phyloP scores from a whole-genome alignment of 2,888 invertebrate genomes.

The Listrodromus nycthemerus region DNA sequence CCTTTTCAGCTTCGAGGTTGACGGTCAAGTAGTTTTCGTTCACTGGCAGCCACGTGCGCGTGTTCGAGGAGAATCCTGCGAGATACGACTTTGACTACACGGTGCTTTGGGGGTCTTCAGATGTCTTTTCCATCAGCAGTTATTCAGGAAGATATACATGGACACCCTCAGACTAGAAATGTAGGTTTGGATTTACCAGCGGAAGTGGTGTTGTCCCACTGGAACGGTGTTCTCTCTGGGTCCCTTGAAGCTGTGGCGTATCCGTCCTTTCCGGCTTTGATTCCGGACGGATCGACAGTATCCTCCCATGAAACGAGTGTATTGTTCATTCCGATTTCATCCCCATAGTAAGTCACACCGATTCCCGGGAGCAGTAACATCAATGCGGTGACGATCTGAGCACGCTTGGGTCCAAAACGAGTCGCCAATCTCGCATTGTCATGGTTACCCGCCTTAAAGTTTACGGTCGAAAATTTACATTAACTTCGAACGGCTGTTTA shows the following conservation, averaged over 20 bases:
- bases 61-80: constrained; percentile 87
- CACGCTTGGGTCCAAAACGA: constrained; percentile 88
- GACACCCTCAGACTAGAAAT: background rate
- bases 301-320: constrained; percentile 87
- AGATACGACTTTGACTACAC: constrained; percentile 36
- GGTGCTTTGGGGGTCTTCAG: background rate
- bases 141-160: background rate
- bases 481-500: too few relatives aligned
- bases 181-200: constrained; percentile 85
- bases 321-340: constrained; percentile 91
- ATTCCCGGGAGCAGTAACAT: constrained; percentile 91
- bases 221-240: constrained; percentile 92
- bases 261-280: constrained; percentile 86
- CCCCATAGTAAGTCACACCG: constrained; percentile 91
- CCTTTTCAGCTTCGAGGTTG: constrained; percentile 87
- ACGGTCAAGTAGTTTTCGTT: constrained; percentile 87
- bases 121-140: background rate
- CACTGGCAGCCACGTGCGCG: constrained; percentile 89
- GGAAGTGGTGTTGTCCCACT: constrained; percentile 89
- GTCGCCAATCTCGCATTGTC: constrained; percentile 88
- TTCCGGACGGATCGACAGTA: constrained; percentile 87
- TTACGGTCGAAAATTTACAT: background rate
- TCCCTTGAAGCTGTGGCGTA: constrained; percentile 88
- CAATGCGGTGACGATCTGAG: constrained; percentile 90
- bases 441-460: constrained; percentile 88